Evolutionary conservation across 2,113 vertebrate species (phyloP).

Genomic region (Alethe castanea): DNA sequence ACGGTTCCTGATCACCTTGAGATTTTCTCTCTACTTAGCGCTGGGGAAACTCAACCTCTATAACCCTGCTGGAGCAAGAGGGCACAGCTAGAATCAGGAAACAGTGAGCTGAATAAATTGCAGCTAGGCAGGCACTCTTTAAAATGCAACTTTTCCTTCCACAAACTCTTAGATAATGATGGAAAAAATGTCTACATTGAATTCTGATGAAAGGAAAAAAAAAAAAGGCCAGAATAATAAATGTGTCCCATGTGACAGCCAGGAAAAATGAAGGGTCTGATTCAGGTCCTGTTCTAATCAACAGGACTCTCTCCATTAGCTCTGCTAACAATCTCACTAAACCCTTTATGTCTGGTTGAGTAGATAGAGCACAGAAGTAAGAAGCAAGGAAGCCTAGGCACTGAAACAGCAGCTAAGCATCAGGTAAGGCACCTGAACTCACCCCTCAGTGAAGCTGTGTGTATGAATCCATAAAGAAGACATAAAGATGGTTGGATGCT

Average conservation of each 20-base stretch:
- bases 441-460: too few relatives aligned
- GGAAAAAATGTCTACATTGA: conserved; percentile 62
- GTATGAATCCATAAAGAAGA: too few relatives aligned
- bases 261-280: conserved; percentile 39
- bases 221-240: conserved; percentile 38
- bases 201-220: conserved; percentile 52
- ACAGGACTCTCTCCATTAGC: not conserved
- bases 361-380: conserved; percentile 52
- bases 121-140: conserved; percentile 61
- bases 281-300: conserved; percentile 36
- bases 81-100: conserved; percentile 15
- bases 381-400: conserved; percentile 42
- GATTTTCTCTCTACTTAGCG: not conserved
- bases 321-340: conserved; percentile 21
- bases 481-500: too few relatives aligned
- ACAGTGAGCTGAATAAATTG: conserved; percentile 14
- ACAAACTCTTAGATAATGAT: conserved; percentile 65
- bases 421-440: not conserved
- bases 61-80: not conserved
- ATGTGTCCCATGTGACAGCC: conserved; percentile 46
- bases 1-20: conserved; percentile 5
- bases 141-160: conserved; percentile 57
- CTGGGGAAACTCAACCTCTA: conserved; percentile 24
- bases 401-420: conserved; percentile 45
- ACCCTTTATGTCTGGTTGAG: conserved; percentile 9